Conservation (phyloP, 2,888 invertebrate genomes). For the Cantharis nigra region DNA sequence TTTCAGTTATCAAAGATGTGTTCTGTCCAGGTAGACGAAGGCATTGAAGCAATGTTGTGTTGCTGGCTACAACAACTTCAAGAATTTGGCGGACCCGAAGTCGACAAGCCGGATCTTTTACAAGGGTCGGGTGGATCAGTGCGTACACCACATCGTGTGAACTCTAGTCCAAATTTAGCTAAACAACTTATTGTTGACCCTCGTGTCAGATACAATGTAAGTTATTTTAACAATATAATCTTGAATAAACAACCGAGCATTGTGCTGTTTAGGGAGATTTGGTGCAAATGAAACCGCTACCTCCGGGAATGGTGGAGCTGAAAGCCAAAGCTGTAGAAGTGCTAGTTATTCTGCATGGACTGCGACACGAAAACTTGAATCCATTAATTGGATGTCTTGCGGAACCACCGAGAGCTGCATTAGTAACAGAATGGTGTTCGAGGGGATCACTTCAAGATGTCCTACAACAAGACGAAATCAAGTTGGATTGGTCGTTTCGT, state of each 20-base stretch:
- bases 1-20: constrained; percentile 32
- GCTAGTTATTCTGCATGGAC: constrained; percentile 77
- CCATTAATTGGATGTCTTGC: constrained; percentile 85
- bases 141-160: constrained; percentile 58
- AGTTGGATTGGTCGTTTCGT: constrained; percentile 94
- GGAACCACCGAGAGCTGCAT: constrained; percentile 75
- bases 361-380: constrained; percentile 91
- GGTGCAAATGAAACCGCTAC: constrained; percentile 83
- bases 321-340: constrained; percentile 81
- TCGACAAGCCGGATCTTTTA: constrained; percentile 82
- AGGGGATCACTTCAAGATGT: constrained; percentile 89
- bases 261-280: constrained; percentile 74
- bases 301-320: constrained; percentile 68
- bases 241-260: not conserved
- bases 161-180: constrained; percentile 61
- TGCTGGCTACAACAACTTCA: constrained; percentile 85
- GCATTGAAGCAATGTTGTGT: constrained; percentile 84
- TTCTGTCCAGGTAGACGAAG: constrained; percentile 69
- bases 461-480: constrained; percentile 85
- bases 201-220: constrained; percentile 82
- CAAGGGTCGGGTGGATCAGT: constrained; percentile 74
- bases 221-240: constrained; percentile 42
- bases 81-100: constrained; percentile 81
- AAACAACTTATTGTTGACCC: constrained; percentile 69
- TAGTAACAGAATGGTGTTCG: constrained; percentile 87